Conservation (phyloP, 2,113 vertebrate species). For the Synodontis membranacea region DNA sequence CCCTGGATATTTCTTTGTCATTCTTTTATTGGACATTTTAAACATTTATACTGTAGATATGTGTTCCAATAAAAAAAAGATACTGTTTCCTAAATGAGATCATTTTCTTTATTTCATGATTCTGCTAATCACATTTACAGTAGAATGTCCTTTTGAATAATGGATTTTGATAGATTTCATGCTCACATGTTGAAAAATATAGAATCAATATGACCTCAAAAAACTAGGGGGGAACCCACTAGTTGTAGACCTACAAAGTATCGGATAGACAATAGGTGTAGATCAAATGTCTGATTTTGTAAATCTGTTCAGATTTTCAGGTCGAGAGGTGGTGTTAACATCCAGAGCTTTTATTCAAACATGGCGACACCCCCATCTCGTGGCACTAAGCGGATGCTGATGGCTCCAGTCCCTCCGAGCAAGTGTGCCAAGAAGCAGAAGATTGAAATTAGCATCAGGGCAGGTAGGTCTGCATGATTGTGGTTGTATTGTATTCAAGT, state of each 20-base stretch:
- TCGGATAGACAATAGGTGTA: background rate
- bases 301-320: conserved; percentile 62
- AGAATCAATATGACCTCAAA: background rate
- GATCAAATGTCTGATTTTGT: conserved; percentile 12
- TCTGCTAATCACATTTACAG: background rate
- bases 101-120: background rate
- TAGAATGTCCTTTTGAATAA: background rate
- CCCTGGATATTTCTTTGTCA: background rate
- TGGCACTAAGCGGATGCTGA: conserved; percentile 85
- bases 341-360: conserved; percentile 75
- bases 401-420: conserved; percentile 75
- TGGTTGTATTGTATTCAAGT: background rate
- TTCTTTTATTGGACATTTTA: background rate
- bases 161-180: background rate
- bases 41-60: background rate
- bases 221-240: background rate
- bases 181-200: background rate
- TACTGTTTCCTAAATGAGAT: background rate
- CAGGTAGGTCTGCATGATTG: conserved; percentile 11
- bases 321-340: conserved; percentile 77
- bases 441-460: conserved; percentile 47
- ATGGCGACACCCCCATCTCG: conserved; percentile 69
- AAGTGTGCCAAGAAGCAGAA: conserved; percentile 82
- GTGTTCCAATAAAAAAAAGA: background rate
- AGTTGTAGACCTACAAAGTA: background rate